Percentiles rank a stretch among this genome's conserved stretches.
Evolutionary conservation across 2,113 vertebrate genomes (phyloP).

Genomic region (Hymenochirus boettgeri): DNA sequence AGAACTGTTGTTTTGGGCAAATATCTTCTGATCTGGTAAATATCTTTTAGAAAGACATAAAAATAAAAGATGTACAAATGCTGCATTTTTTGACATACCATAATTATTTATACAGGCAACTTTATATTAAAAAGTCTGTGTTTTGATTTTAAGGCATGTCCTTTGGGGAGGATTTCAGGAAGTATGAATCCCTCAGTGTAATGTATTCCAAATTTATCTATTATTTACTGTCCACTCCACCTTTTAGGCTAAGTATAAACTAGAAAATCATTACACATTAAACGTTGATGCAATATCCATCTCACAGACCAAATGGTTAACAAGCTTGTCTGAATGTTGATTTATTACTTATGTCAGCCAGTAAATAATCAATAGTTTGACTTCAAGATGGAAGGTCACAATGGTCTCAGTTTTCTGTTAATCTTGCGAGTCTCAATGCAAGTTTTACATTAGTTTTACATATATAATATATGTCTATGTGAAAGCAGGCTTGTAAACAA

Average conservation of each 20-base stretch:
- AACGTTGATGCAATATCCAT: conserved; percentile 2
- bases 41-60: no score
- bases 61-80: no score
- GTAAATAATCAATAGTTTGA: not conserved
- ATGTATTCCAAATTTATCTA: conserved; percentile 29
- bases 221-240: conserved; percentile 4
- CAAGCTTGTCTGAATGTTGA: not conserved
- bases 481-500: no score
- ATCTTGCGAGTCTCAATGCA: not conserved
- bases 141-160: conserved; percentile 3
- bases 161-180: conserved; percentile 2
- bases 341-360: not conserved
- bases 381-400: conserved; percentile 11
- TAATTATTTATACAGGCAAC: no score
- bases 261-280: conserved; percentile 1
- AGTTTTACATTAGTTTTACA: no score
- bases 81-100: no score
- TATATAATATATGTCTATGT: no score
- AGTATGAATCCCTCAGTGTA: conserved; percentile 14
- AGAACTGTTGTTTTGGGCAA: no score
- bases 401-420: conserved; percentile 4
- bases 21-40: no score
- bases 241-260: conserved; percentile 3
- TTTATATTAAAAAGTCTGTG: no score
- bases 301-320: not conserved